Conservation (phyloP, 2,888 invertebrate species). For the Tuberolachnus salignus region DNA sequence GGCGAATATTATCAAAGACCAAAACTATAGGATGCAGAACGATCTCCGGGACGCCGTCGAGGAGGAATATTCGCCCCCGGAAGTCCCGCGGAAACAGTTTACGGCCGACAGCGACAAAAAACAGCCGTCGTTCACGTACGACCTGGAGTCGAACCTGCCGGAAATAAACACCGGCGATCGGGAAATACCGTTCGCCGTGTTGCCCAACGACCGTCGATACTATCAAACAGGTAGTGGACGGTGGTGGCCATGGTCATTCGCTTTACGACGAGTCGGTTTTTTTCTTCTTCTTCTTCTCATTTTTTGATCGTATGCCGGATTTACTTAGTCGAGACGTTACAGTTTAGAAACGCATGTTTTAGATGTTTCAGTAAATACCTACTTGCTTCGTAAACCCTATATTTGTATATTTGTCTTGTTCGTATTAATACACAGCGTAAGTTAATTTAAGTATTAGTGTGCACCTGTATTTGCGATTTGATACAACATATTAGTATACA, state of each 20-base stretch:
- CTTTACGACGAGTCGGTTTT: not conserved
- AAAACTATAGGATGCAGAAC: conserved; percentile 24
- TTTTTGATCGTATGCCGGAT: not conserved
- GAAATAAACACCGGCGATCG: conserved; percentile 58
- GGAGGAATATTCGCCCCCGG: not conserved
- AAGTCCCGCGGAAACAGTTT: not conserved
- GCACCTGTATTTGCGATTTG: too few species aligned
- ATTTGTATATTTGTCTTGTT: too few species aligned
- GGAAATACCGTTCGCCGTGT: conserved; percentile 62
- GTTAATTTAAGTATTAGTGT: too few species aligned
- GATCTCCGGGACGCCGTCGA: not conserved
- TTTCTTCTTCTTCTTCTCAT: not conserved
- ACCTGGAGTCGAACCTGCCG: conserved; percentile 22
- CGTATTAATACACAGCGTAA: too few species aligned
- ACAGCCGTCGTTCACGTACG: conserved; percentile 30
- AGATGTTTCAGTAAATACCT: too few species aligned
- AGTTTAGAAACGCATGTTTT: too few species aligned
- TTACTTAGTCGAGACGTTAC: too few species aligned
- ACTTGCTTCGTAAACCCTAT: too few species aligned
- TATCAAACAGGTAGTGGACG: conserved; percentile 60
- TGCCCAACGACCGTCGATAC: conserved; percentile 63
- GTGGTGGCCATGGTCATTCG: not conserved
- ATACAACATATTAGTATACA: too few species aligned
- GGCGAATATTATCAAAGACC: conserved; percentile 50
- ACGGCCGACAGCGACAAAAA: not conserved